Base-by-base conservation (phyloP, 2,797 vertebrate genomes). In the Alectoris magna region DNA sequence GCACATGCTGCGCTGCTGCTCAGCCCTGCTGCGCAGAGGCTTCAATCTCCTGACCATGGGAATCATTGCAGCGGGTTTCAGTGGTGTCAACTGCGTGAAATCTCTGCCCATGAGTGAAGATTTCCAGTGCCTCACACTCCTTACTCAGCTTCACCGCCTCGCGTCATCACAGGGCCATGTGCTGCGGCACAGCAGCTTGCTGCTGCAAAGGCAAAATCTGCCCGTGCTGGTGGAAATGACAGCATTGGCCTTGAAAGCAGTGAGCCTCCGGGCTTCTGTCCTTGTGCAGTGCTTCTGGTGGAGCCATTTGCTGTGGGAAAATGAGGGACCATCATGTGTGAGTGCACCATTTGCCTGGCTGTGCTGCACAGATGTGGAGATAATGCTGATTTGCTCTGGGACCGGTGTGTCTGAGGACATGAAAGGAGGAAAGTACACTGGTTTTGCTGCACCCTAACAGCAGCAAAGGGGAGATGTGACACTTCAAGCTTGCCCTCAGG, bases 251-350 rank as follows among this genome's bases (percentile, higher is more conserved):
- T 44, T 14, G 62, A 24, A 43, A 78, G 39, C 46, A 27, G 6
- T 7, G 51, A 39, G 63, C 15, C 14, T 39, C 14, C 0, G 0
- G n/a, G n/a, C 68, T 51, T 34, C 43, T 2, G 2, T 6, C 63
- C 74, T 49, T 27, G 19, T 1, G 3, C 56, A 18, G 19, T 67
- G 69, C 55, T 55, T 62, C 41, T 78, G 31, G 60, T 63, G 29
- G 1, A n/a, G 73, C 66, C 79, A 39, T 31, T 46, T 62, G 75
- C 74, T 46, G 16, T 19, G 43, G 22, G 27, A 76, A 49, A 22
- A 23, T 2, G 17, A 66, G 48, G 44, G 43, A 9, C 26, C 5
- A 43, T 77, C 53, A 11, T 41, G 36, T 4, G 4, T 34, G 71
- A 34, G 21, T 10, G 19, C 2, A 0, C 56, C 23, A 31, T 76